phyloP scores from a whole-genome alignment of 1,140 invertebrate genomes.

The Stenopsyche tienmushanensis region DNA sequence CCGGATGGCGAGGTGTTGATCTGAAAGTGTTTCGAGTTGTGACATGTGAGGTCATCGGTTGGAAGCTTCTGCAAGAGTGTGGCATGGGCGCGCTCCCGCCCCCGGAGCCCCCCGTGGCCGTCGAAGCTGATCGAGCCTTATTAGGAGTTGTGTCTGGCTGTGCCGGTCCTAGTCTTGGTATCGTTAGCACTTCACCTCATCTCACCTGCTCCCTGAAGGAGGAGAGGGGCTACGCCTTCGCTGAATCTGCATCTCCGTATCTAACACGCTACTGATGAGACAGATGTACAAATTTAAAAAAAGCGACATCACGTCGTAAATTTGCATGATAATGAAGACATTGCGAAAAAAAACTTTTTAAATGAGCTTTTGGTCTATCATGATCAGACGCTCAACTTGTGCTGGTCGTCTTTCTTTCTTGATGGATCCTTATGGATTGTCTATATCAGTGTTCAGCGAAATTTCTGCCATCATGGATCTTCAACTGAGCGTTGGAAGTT shows the following conservation, averaged over 20 bases:
- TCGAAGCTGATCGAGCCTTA: not conserved
- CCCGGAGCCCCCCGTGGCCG: not conserved
- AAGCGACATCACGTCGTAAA: no score
- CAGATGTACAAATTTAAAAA: no score
- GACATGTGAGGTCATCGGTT: slow-evolving; percentile 3
- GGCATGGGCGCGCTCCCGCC: slow-evolving; percentile 3
- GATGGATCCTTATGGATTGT: no score
- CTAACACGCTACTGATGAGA: not conserved
- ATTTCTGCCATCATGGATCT: no score
- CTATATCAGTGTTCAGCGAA: no score
- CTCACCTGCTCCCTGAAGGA: not conserved
- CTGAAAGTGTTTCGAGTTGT: not conserved
- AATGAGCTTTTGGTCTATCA: not conserved
- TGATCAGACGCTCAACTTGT: not conserved
- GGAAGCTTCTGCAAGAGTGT: not conserved
- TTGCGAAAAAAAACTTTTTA: no score
- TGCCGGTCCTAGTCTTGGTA: not conserved
- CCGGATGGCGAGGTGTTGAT: no score
- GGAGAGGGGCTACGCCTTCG: not conserved
- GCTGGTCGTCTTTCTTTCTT: no score
- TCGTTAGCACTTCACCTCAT: not conserved
- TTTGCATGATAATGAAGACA: no score
- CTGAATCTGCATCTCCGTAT: slow-evolving; percentile 1
- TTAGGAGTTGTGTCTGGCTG: slow-evolving; percentile 5
- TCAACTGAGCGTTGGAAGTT: no score